phyloP scores from a whole-genome alignment of 2,888 invertebrate species.

The Cynaeus angustus region DNA sequence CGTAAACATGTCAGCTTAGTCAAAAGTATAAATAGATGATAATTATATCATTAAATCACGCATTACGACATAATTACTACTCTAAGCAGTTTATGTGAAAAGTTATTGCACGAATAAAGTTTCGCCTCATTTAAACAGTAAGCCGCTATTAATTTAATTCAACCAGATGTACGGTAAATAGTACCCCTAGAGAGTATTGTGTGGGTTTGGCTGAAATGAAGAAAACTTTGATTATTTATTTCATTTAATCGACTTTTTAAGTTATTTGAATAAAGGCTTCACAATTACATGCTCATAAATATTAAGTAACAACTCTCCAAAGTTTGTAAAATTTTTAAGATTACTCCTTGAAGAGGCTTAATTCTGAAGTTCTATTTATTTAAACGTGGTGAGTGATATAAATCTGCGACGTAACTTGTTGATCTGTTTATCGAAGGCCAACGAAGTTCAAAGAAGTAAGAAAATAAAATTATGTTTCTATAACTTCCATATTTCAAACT shows the following conservation, averaged over 20 bases:
- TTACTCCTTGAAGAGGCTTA: neutral
- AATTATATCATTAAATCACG: conserved; percentile 38
- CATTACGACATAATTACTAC: conserved; percentile 31
- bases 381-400: conserved; percentile 13
- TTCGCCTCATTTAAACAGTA: neutral
- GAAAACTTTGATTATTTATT: no score
- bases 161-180: no score
- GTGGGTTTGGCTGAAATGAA: no score
- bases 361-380: neutral
- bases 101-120: conserved; percentile 7
- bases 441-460: neutral
- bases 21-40: conserved; percentile 34
- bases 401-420: conserved; percentile 36
- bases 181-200: no score
- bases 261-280: no score
- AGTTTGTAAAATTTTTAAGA: neutral
- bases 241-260: no score
- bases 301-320: neutral
- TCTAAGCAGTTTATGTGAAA: conserved; percentile 13
- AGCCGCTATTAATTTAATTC: conserved; percentile 6
- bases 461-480: neutral
- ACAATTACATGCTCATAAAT: conserved; percentile 6
- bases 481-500: no score
- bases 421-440: conserved; percentile 21
- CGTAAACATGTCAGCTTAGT: conserved; percentile 26